Base-by-base conservation (phyloP, 2,113 vertebrate genomes). In the Coptodon rendalli region DNA sequence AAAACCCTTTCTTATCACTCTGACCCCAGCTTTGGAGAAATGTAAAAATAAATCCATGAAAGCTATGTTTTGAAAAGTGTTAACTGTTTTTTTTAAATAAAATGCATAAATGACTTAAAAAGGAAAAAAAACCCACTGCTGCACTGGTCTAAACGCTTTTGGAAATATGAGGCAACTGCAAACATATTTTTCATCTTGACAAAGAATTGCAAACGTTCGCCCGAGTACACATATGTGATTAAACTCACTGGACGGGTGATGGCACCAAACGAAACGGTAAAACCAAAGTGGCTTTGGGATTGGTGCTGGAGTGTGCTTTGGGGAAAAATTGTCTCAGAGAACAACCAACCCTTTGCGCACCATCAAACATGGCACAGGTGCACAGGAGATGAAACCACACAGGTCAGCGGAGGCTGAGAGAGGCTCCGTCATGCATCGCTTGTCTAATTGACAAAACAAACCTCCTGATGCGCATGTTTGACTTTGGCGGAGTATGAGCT, bases 401-500 rank as follows among this genome's bases (percentile, higher is more conserved):
- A 13, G 84, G 88, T 89, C 86, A 81, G 59, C 2, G 4, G 63
- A 89, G 78, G 73, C 66, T 7, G 53, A 9, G 2, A 80, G 80
- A 78, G 13, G 40, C 86, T 76, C 83, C 6, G 9, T 40, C 85
- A 89, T 43, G 85, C 89, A 87, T 76, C 27, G 29, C 61, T 61
- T 45, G 61, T 9, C 82, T 83, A 87, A 89, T 80, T 91, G 80
- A 91, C 84, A 54, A 85, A 90, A 83, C 19, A 9, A 43, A 61
- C 50, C 71, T 76, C 78, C 27, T 7, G 73, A 83, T 71, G 82
- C 27, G 13, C 61, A 88, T 52, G 84, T 81, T 66, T 57, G 85
- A 83, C 85, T 85, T 57, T 83, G 80, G 81, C 40, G 3, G 45
- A 36, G 52, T 5, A 29, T 24, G 14, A 27, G 76, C 36, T 50